Evolutionary conservation across 2,888 invertebrate genomes (phyloP).

Genomic region (Drosophila meridionalis): DNA sequence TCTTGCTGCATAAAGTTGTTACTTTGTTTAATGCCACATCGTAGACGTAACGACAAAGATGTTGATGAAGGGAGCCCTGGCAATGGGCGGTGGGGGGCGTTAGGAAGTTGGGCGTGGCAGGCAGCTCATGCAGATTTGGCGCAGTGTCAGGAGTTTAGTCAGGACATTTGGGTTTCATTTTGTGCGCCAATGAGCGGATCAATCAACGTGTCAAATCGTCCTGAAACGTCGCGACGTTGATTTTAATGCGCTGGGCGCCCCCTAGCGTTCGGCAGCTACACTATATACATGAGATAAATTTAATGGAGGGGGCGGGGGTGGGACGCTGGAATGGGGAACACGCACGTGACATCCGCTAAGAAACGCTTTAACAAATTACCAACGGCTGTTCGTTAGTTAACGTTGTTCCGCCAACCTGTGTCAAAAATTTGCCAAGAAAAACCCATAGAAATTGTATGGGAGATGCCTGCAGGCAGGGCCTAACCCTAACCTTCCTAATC

Average conservation of each 20-base stretch:
- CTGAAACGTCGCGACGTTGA: slow-evolving; percentile 70
- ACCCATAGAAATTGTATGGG: slow-evolving; percentile 6
- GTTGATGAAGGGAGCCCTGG: slow-evolving; percentile 16
- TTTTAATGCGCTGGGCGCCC: slow-evolving; percentile 57
- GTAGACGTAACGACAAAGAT: slow-evolving; percentile 55
- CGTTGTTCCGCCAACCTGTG: slow-evolving; percentile 49
- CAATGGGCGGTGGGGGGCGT: not conserved
- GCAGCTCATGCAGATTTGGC: slow-evolving; percentile 54
- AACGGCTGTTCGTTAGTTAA: slow-evolving; percentile 66
- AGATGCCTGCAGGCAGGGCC: not conserved
- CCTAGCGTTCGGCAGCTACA: slow-evolving; percentile 20
- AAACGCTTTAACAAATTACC: slow-evolving; percentile 79
- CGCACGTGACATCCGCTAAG: slow-evolving; percentile 79
- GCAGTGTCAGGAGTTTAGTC: slow-evolving; percentile 47
- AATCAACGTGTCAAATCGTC: slow-evolving; percentile 81
- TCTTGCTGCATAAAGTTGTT: slow-evolving; percentile 68
- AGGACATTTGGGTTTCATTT: slow-evolving; percentile 63
- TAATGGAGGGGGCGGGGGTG: not conserved
- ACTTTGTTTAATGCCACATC: slow-evolving; percentile 75
- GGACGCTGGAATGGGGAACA: slow-evolving; percentile 10
- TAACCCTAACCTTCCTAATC: not conserved
- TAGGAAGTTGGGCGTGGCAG: slow-evolving; percentile 11
- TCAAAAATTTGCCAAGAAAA: slow-evolving; percentile 58
- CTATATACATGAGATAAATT: slow-evolving; percentile 1
- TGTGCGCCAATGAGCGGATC: slow-evolving; percentile 80